phyloP scores from a whole-genome alignment of 2,113 vertebrate genomes.

The Aptenodytes forsteri region DNA sequence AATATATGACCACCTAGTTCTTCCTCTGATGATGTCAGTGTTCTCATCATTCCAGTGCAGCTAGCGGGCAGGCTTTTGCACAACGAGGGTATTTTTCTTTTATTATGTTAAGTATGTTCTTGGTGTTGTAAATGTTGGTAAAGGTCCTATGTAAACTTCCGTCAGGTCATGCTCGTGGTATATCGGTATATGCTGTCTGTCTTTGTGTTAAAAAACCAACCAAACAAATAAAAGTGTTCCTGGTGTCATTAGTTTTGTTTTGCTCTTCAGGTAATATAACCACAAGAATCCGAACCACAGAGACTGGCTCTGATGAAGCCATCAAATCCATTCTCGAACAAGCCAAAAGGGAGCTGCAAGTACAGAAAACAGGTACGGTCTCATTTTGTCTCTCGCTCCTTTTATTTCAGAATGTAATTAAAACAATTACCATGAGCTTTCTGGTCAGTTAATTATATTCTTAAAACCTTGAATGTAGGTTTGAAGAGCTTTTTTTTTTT shows the following conservation, averaged over 20 bases:
- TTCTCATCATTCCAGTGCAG: neutral
- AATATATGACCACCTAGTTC: neutral
- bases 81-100: neutral
- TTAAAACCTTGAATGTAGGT: neutral
- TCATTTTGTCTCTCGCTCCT: neutral
- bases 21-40: neutral
- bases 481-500: neutral
- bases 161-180: neutral
- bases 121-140: neutral
- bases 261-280: slow-evolving; percentile 89
- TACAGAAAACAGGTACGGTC: slow-evolving; percentile 89
- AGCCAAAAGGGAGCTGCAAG: slow-evolving; percentile 95
- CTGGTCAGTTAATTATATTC: slow-evolving; percentile 42
- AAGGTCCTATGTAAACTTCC: neutral
- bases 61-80: neutral
- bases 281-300: slow-evolving; percentile 87
- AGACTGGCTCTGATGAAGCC: slow-evolving; percentile 91
- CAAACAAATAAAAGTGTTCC: neutral
- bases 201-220: neutral
- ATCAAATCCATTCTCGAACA: slow-evolving; percentile 98
- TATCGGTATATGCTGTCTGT: neutral
- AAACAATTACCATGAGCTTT: slow-evolving; percentile 27
- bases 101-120: neutral
- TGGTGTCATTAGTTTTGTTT: slow-evolving; percentile 45
- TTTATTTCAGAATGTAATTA: slow-evolving; percentile 25